A percentile compares a stretch with the other conserved stretches of the same genome.
Conservation (phyloP, 1,140 invertebrate genomes). For the Pseudomyrmex pallidus region DNA sequence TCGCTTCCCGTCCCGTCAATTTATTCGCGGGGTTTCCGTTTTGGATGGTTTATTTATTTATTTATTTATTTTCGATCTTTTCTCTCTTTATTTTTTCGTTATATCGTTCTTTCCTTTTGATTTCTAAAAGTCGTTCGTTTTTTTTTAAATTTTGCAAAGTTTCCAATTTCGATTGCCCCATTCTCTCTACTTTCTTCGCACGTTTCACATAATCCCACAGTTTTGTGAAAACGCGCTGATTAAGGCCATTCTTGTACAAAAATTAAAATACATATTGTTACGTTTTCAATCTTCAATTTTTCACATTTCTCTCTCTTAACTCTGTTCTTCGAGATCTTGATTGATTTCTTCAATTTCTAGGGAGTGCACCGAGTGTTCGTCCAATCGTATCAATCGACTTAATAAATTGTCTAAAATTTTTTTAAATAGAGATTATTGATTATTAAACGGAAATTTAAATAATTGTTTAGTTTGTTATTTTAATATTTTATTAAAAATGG, state of each 20-base stretch:
- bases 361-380: background rate
- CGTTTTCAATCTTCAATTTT: background rate
- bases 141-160: no score
- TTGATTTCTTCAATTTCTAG: background rate
- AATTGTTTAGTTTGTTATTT: background rate
- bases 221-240: conserved; percentile 68
- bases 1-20: conserved; percentile 34
- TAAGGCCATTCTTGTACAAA: conserved; percentile 81
- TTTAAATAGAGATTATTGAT: background rate
- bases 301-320: conserved; percentile 3
- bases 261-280: conserved; percentile 58
- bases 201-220: conserved; percentile 55
- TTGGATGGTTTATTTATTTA: conserved; percentile 35
- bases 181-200: background rate
- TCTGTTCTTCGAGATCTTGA: background rate
- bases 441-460: background rate
- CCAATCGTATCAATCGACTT: background rate
- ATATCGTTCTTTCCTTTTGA: conserved; percentile 21
- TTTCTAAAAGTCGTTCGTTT: conserved; percentile 32
- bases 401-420: background rate
- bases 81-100: background rate
- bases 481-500: background rate
- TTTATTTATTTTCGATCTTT: conserved; percentile 1
- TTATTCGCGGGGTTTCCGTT: conserved; percentile 31
- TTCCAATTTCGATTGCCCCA: conserved; percentile 12